These are phyloP conservation scores for Aythya baeri DNA, from an alignment of 2,113 vertebrate species.

Conservation along the genomic window DNA sequence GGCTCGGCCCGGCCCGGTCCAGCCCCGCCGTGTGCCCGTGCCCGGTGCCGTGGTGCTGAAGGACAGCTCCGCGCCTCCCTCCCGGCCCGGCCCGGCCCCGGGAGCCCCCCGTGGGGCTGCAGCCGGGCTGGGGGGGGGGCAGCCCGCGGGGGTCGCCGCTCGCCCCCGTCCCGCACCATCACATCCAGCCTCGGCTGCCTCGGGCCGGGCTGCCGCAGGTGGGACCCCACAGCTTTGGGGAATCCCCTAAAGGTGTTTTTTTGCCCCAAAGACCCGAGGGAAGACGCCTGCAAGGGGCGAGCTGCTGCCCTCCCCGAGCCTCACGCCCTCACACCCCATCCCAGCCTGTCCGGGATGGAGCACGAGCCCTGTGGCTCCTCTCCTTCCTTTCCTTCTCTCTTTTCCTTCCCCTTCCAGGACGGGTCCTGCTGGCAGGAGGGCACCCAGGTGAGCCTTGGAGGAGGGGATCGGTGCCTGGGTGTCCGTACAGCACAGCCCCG, in stretches of 20 bases:
- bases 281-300: not conserved
- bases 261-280: no score
- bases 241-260: no score
- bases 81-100: no score
- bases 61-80: no score
- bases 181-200: not conserved
- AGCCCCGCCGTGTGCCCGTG: no score
- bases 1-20: not conserved
- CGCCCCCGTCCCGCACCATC: accelerated
- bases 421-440: not conserved
- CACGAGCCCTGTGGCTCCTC: not conserved
- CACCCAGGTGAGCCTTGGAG: not conserved
- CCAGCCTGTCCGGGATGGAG: no score
- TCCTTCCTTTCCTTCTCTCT: not conserved
- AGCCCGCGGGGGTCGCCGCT: no score
- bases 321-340: no score
- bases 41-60: no score
- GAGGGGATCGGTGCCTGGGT: not conserved
- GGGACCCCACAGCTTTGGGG: not conserved
- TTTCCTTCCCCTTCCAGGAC: not conserved
- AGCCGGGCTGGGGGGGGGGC: no score
- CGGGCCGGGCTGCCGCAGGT: accelerated
- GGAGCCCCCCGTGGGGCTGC: no score
- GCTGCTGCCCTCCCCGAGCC: no score
- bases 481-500: accelerated